These are phyloP conservation scores for Ceriagrion tenellum DNA, from an alignment of 2,888 invertebrate genomes.

Conservation along the genomic window DNA sequence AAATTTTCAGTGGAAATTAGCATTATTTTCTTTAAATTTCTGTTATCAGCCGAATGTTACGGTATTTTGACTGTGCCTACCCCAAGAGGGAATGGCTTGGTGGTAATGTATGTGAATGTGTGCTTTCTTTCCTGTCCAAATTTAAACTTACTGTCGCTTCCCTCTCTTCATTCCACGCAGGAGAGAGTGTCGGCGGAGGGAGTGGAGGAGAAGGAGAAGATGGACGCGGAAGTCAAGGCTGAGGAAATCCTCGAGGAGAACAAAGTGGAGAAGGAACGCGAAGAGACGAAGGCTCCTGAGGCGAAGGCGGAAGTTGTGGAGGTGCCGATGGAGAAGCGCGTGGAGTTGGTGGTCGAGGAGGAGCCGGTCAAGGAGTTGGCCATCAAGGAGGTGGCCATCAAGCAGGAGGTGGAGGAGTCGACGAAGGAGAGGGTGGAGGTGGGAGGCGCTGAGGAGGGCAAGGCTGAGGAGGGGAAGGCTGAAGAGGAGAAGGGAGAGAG, in stretches of 20 bases:
- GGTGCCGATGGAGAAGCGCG: constrained; percentile 77
- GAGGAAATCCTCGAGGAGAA: background rate
- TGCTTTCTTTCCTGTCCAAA: no score
- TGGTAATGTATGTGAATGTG: no score
- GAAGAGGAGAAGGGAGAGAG: constrained; percentile 70
- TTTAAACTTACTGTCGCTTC: no score
- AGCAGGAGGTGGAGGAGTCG: background rate
- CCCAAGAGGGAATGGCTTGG: no score
- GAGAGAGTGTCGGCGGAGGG: background rate
- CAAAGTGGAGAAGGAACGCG: constrained; percentile 75
- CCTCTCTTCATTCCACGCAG: background rate
- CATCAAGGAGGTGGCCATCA: constrained; percentile 71
- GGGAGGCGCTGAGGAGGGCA: constrained; percentile 62
- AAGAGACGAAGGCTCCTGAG: constrained; percentile 76
- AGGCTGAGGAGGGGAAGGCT: constrained; percentile 69
- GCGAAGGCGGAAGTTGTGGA: constrained; percentile 76
- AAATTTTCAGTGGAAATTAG: no score
- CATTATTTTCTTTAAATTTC: no score
- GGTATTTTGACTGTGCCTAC: no score
- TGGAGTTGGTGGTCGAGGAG: constrained; percentile 76
- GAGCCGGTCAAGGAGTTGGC: constrained; percentile 73
- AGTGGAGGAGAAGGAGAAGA: background rate
- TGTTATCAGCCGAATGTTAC: no score
- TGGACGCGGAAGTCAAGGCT: background rate
- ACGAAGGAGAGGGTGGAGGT: background rate